phyloP scores from a whole-genome alignment of 2,113 vertebrate genomes.

The Nansenia antarctica region DNA sequence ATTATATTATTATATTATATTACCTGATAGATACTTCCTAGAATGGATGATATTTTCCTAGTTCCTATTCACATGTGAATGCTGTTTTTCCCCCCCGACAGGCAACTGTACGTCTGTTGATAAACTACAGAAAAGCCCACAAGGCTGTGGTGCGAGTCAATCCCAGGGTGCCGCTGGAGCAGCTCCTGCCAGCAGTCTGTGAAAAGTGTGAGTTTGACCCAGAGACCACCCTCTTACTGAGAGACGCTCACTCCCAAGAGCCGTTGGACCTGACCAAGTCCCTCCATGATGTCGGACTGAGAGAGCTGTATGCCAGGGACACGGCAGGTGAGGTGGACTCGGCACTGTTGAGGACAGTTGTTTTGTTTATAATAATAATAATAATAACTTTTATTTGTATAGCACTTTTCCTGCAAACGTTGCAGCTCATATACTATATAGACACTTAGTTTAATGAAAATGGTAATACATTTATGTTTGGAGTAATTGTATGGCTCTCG shows the following conservation, averaged over 20 bases:
- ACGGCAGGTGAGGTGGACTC: conserved; percentile 61
- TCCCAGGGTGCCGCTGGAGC: conserved; percentile 82
- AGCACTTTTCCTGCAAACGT: too few relatives aligned
- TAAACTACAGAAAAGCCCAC: conserved; percentile 93
- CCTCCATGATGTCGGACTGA: conserved; percentile 87
- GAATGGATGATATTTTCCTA: too few relatives aligned
- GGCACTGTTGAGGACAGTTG: not conserved
- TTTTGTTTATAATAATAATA: too few relatives aligned
- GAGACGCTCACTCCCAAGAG: conserved; percentile 79
- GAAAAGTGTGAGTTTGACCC: conserved; percentile 91
- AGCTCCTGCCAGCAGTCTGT: conserved; percentile 79
- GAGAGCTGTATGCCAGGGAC: conserved; percentile 90
- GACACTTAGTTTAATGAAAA: too few relatives aligned
- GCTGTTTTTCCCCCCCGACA: conserved; percentile 52
- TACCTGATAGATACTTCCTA: too few relatives aligned
- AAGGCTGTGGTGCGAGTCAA: conserved; percentile 90
- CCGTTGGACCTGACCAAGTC: conserved; percentile 82
- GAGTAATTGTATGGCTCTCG: too few relatives aligned
- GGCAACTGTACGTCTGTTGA: conserved; percentile 90
- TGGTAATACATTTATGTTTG: too few relatives aligned
- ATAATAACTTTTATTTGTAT: too few relatives aligned
- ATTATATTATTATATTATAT: too few relatives aligned
- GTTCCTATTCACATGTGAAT: not conserved
- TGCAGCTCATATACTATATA: too few relatives aligned
- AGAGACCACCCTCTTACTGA: conserved; percentile 78